These are phyloP conservation scores for Leptobrachium leishanense DNA, from an alignment of 2,113 vertebrate species.

Conservation along the genomic window DNA sequence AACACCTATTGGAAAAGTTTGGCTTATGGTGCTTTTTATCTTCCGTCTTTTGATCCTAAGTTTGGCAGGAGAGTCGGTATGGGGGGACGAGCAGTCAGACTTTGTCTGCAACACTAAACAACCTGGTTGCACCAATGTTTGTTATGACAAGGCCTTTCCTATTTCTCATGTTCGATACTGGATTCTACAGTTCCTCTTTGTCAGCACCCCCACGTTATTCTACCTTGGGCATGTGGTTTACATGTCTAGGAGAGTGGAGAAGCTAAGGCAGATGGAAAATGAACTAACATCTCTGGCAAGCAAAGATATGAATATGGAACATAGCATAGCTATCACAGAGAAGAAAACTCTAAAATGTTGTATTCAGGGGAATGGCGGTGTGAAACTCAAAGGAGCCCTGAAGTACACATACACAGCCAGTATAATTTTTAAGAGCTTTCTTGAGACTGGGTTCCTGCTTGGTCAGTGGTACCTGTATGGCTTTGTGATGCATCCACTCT, in stretches of 20 bases:
- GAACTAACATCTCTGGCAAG: constrained; percentile 62
- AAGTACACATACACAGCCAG: constrained; percentile 84
- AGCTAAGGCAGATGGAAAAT: constrained; percentile 61
- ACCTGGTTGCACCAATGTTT: constrained; percentile 87
- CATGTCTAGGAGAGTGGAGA: constrained; percentile 63
- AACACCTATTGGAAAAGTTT: constrained; percentile 84
- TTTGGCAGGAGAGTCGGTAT: constrained; percentile 87
- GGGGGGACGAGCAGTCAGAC: constrained; percentile 91
- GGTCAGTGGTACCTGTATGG: constrained; percentile 90
- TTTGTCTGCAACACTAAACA: constrained; percentile 91
- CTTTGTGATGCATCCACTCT: constrained; percentile 78
- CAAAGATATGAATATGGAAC: constrained; percentile 57
- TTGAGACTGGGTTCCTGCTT: constrained; percentile 83
- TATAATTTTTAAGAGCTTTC: constrained; percentile 78
- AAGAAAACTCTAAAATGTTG: constrained; percentile 73
- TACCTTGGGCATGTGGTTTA: constrained; percentile 90
- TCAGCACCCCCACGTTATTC: constrained; percentile 90
- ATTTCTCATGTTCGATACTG: constrained; percentile 97
- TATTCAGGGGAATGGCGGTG: constrained; percentile 56
- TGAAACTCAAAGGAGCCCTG: constrained; percentile 72
- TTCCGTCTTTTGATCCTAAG: constrained; percentile 92
- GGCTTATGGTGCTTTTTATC: constrained; percentile 94
- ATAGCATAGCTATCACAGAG: constrained; percentile 56
- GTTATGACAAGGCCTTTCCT: constrained; percentile 93
- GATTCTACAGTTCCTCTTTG: constrained; percentile 94